A percentile compares a stretch with the other conserved stretches of the same genome.
These are phyloP conservation scores for Ylistrum balloti DNA, from an alignment of 1,140 invertebrate genomes.

Conservation along the genomic window DNA sequence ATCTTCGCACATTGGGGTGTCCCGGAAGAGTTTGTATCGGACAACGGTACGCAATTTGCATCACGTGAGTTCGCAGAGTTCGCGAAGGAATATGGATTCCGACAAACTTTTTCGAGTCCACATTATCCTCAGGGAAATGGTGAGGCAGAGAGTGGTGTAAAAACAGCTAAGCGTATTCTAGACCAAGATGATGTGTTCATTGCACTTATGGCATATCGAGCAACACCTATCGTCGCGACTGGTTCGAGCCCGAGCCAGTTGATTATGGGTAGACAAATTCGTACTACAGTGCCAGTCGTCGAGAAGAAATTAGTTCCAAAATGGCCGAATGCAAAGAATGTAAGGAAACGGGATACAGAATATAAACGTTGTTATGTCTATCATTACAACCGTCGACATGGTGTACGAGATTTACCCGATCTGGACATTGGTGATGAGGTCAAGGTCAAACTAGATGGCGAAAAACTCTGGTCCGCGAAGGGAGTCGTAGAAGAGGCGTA, in stretches of 20 bases:
- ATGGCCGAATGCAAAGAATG: too few species aligned
- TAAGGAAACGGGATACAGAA: neutral
- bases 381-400: neutral
- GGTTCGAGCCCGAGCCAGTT: constrained; percentile 42
- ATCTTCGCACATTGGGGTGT: constrained; percentile 81
- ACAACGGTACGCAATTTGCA: constrained; percentile 48
- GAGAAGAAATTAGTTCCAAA: neutral
- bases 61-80: constrained; percentile 45
- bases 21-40: constrained; percentile 66
- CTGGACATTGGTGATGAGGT: neutral
- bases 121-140: constrained; percentile 55
- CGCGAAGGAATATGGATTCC: constrained; percentile 43
- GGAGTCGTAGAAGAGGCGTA: neutral
- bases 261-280: constrained; percentile 44
- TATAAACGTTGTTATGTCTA: neutral
- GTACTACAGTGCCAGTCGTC: neutral
- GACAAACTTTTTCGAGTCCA: constrained; percentile 41
- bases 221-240: constrained; percentile 42
- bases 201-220: constrained; percentile 41
- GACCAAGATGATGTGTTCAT: constrained; percentile 42
- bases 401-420: neutral
- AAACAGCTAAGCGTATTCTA: constrained; percentile 54
- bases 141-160: constrained; percentile 54
- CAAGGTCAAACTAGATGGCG: neutral
- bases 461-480: constrained; percentile 34